phyloP scores from a whole-genome alignment of 2,888 invertebrate genomes.

The Enchytraeus crypticus region DNA sequence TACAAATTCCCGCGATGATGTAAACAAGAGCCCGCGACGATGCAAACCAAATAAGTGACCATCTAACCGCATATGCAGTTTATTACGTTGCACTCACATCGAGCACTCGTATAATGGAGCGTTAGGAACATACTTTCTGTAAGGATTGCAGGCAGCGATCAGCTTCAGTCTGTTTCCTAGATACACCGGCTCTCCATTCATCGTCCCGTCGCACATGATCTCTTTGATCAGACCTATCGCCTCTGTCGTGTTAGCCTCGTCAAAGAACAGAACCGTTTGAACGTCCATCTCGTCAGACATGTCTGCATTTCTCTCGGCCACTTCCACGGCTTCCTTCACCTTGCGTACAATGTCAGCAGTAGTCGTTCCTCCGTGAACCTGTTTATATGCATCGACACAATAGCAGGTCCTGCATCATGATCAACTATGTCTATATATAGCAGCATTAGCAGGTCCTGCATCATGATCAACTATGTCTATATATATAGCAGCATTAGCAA shows the following conservation, averaged over 20 bases:
- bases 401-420: neutral
- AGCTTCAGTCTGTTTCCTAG: constrained; percentile 34
- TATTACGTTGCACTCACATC: too few species aligned
- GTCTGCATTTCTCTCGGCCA: constrained; percentile 31
- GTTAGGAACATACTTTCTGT: constrained; percentile 37
- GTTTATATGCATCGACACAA: neutral
- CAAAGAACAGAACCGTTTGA: constrained; percentile 42
- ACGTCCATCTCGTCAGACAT: constrained; percentile 23
- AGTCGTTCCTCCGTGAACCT: constrained; percentile 44
- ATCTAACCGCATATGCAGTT: too few species aligned
- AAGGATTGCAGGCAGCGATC: constrained; percentile 45
- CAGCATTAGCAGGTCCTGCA: too few species aligned
- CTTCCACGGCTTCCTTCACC: constrained; percentile 31
- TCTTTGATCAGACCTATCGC: constrained; percentile 44
- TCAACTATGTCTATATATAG: neutral
- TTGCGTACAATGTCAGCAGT: constrained; percentile 34
- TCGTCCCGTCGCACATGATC: constrained; percentile 41
- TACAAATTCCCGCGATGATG: too few species aligned
- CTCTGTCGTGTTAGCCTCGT: constrained; percentile 44
- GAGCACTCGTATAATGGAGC: too few species aligned
- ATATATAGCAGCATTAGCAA: too few species aligned
- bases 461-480: too few species aligned
- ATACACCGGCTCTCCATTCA: constrained; percentile 33
- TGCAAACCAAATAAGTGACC: too few species aligned
- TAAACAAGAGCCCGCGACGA: too few species aligned